Base-by-base conservation (phyloP, 2,888 invertebrate species). In the Leptinotarsa juncta region DNA sequence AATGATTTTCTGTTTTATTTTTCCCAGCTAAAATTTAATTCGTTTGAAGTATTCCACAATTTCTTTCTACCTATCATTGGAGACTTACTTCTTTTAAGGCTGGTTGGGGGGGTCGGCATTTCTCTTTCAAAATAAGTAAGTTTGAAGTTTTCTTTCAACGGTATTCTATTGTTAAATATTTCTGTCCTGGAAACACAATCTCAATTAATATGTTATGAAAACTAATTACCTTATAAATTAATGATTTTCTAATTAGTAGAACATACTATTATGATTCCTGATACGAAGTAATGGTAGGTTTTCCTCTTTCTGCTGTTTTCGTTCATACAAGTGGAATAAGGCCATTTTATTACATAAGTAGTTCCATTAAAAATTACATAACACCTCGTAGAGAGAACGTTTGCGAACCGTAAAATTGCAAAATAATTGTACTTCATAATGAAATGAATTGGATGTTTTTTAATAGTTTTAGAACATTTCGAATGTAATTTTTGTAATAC, bases 401-500 rank as follows among this genome's bases (percentile, higher is more conserved):
- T 32, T n/a, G 32, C 10, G 32, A 42, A 62, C 62, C 62, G 62
- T 62, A 10, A 62, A 62, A 62, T 62, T 62, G n/a, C 26, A 62
- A 10, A 62, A 62, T 62, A 62, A 62, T 62, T 42, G 62, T 42
- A 62, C 32, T 42, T 62, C 16, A 42, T 62, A 62, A 62, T 62
- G 62, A 62, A 62, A 62, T 42, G n/a, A 62, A 62, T n/a, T 26
- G 16, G 32, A 12, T n/a, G 32, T 16, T 62, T 57, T 42, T 26
- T 7, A 7, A 26, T 42, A 26, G 26, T 62, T 62, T 62, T 32
- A 14, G 14, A 20, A 20, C 51, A n/a, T 32, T 32, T 32, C 32
- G 1, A 32, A 32, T 32, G 32, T 32, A 32, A 10, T 32, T 32
- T 32, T 10, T 32, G 32, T 32, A 32, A 32, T 32, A 32, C 32